Evolutionary conservation across 2,113 vertebrate species (phyloP), one percentile per base, ranked within the genome.

Genomic region (Platysteira castanea): DNA sequence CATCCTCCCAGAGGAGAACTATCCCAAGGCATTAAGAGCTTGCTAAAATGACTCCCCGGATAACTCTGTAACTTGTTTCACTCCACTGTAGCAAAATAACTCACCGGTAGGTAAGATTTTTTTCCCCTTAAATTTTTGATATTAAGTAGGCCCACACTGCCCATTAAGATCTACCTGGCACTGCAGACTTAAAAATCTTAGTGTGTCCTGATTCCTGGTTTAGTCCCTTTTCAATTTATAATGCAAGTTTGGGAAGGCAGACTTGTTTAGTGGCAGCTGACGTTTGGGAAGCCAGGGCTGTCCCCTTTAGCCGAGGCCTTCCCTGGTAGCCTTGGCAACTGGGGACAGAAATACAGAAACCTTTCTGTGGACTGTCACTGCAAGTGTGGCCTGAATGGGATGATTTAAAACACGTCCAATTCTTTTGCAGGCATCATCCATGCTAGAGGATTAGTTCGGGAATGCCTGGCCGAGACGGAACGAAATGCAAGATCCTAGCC

Each of bases 391-490:
- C 79, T 50, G 77, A 78, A 59, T 13, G 59, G 82, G 76, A 22
- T 76, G 70, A 83, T 70, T 78, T 78, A 31, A 82, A 91, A 31
- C 11, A 14, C 1, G 9, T 56, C 42, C 54, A 26, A 59, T 89
- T 96, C 59, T 79, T 92, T 91, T 81, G 42, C 89, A 99, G 99
- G 99, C 82, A 99, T 99, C 79, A 99, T 99, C 89, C 99, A 99
- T 7, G 99, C 99, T 6, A 98, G 99, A 97, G 99, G 99, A 44
- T 96, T 99, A 96, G 99, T 99, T 73, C 99, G 99, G 30, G 99
- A 99, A 82, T 99, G 99, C 96, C 94, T 99, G 98, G 99, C 99
- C 5, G 99, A 99, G 96, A 99, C 99, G 39, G 99, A 99, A 81
- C 98, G 99, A 33, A 99, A 99, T 1, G 99, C 99, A 14, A 98